A percentile compares a stretch with the other conserved stretches of the same genome.
Conservation (phyloP, 2,797 vertebrate genomes). For the Falco berigora region DNA sequence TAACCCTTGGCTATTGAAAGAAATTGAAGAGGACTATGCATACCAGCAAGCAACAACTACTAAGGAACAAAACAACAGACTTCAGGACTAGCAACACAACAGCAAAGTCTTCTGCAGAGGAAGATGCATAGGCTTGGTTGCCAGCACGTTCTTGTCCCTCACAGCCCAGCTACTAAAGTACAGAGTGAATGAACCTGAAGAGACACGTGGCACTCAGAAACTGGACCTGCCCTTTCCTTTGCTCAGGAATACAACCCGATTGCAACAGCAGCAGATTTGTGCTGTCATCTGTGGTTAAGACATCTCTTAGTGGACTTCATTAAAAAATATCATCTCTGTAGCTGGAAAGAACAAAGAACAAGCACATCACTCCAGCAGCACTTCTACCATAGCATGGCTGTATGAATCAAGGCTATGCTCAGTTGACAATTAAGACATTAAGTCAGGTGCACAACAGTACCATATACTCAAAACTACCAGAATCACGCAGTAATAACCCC, state of each 20-base stretch:
- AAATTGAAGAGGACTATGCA: not conserved
- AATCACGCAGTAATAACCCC: not conserved
- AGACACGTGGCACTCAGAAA: not conserved
- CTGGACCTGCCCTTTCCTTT: not conserved
- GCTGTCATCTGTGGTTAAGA: not conserved
- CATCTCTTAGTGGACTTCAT: not conserved
- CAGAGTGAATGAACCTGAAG: not conserved
- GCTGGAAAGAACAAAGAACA: not conserved
- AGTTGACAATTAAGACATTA: not conserved
- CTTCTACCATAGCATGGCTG: not conserved
- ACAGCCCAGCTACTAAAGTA: not conserved
- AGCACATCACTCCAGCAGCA: not conserved
- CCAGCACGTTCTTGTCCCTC: not conserved
- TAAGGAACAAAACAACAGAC: not conserved
- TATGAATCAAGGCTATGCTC: not conserved
- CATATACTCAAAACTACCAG: not conserved
- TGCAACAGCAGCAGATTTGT: not conserved
- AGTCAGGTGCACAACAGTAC: not conserved
- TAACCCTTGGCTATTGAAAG: not conserved
- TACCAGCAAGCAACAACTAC: not conserved
- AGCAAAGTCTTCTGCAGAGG: not conserved
- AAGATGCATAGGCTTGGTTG: not conserved
- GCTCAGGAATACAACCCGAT: not conserved
- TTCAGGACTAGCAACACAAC: not conserved
- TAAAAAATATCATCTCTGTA: not conserved